Evolutionary conservation across 2,113 vertebrate genomes (phyloP).

Genomic region (Oxyruncus cristatus): DNA sequence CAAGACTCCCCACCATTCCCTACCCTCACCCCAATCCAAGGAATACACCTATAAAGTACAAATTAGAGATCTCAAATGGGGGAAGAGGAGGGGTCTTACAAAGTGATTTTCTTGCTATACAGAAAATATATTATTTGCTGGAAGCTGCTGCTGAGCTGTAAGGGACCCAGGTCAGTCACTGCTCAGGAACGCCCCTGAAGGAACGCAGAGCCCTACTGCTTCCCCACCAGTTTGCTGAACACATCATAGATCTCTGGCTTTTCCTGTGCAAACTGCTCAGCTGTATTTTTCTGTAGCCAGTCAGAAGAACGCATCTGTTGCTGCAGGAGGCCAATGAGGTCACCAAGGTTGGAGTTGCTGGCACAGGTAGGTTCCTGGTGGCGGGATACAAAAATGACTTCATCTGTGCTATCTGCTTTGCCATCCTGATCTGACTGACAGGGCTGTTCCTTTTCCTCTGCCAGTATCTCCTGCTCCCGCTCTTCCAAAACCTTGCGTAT

Average conservation of each 20-base stretch:
- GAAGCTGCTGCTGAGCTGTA: not conserved
- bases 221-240: conserved; percentile 82
- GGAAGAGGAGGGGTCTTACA: not conserved
- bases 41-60: conserved; percentile 25
- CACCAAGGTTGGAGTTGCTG: conserved; percentile 65
- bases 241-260: conserved; percentile 84
- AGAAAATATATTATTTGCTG: conserved; percentile 54
- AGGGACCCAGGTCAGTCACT: not conserved
- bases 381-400: conserved; percentile 65
- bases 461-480: conserved; percentile 61
- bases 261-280: conserved; percentile 79
- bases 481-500: conserved; percentile 81
- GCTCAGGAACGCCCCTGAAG: not conserved
- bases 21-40: not conserved
- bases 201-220: conserved; percentile 45
- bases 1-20: not conserved
- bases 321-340: conserved; percentile 79
- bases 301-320: conserved; percentile 81
- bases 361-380: conserved; percentile 65
- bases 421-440: conserved; percentile 58
- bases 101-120: conserved; percentile 41
- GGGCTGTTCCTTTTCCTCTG: conserved; percentile 54
- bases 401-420: conserved; percentile 67
- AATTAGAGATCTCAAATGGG: not conserved
- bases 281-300: conserved; percentile 84